Evolutionary conservation across 1,140 invertebrate genomes (phyloP), one percentile per base, ranked within the genome.

Genomic region (Odontomachus brunneus): DNA sequence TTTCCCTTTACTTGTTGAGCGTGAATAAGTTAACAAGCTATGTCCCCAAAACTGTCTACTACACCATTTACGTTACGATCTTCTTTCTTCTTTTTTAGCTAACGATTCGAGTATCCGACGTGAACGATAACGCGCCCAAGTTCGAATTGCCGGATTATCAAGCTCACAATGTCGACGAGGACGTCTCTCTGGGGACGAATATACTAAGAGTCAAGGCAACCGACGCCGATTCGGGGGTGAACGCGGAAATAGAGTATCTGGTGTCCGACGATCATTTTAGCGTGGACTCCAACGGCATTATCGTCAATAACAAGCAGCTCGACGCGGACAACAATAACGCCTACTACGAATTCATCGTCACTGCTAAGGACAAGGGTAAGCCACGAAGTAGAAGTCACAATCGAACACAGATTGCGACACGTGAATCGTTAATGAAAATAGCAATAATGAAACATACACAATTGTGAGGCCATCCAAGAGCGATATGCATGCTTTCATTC

Each of bases 291-390:
- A 97, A 96, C 89, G 98, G 98, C 33, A 97, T 98, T 17, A 98
- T 99, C 71, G 97, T 97, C 33, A 98, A 98, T 91, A 98, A 98
- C 90, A 98, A 98, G 89, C 97, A 98, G 92, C 94, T 99, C 17
- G 98, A 99, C 92, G 98, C 98, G 26, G 98, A 99, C 90, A 98
- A 98, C 88, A 99, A 99, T 88, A 99, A 99, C 92, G 98, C 98
- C n/a, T 98, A 98, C 91, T 99, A 99, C 91, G 98, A 98, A 93
- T 98, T 99, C 90, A 96, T 96, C 29, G 97, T 99, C 5, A 98
- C 97, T 15, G 98, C 98, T 7, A 98, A 97, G 91, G 98, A 99
- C 91, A 98, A 98, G 94, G 98, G 95, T 96, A 92, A 53, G 74
- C 55, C 14, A 12, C 1, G 2, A n/a, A 11, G 3, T 33, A 24